phyloP scores from a whole-genome alignment of 2,113 vertebrate species.

The Solea senegalensis region DNA sequence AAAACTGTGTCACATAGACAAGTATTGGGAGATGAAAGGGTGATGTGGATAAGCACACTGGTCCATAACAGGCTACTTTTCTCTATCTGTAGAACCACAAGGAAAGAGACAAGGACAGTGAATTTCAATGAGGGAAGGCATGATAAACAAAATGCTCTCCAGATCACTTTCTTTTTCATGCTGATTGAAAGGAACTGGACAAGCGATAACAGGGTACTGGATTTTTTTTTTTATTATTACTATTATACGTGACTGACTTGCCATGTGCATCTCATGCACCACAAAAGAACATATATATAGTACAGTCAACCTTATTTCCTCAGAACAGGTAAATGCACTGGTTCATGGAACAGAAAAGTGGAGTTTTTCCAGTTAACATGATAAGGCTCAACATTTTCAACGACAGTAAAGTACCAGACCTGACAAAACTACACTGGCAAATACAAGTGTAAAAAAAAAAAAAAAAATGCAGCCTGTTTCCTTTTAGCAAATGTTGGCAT shows the following conservation, averaged over 20 bases:
- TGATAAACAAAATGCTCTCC: slow-evolving; percentile 52
- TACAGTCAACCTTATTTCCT: not conserved
- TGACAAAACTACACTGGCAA: not conserved
- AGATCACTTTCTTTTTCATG: slow-evolving; percentile 42
- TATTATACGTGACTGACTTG: too few species aligned
- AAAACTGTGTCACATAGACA: slow-evolving; percentile 48
- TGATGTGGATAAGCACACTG: slow-evolving; percentile 25
- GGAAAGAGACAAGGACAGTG: slow-evolving; percentile 32
- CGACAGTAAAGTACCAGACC: not conserved
- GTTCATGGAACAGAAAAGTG: not conserved
- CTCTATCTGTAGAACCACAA: slow-evolving; percentile 34
- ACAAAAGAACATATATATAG: not conserved
- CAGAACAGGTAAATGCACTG: not conserved
- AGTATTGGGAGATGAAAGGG: slow-evolving; percentile 58
- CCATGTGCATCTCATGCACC: too few species aligned
- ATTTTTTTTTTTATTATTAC: too few species aligned
- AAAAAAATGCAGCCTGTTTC: not conserved
- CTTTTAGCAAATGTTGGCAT: not conserved
- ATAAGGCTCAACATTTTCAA: not conserved
- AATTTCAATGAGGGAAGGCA: slow-evolving; percentile 54
- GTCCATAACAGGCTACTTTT: slow-evolving; percentile 28
- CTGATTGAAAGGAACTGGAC: slow-evolving; percentile 34
- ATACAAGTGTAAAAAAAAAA: not conserved
- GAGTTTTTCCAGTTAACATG: not conserved
- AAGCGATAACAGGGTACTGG: not conserved